Base-by-base conservation (phyloP, 1,140 invertebrate species). In the Centruroides vittatus region DNA sequence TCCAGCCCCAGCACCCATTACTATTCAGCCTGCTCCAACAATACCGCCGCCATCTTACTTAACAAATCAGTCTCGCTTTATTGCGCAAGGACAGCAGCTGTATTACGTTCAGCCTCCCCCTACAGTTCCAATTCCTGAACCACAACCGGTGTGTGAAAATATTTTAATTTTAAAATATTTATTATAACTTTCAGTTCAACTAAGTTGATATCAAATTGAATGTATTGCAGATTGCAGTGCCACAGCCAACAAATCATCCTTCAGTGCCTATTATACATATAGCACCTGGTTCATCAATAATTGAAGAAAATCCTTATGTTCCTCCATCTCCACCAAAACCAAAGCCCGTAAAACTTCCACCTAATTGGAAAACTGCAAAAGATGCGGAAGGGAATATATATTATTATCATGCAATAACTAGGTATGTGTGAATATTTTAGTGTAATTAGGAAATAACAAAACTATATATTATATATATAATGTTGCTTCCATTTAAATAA, bases 381-480 rank as follows among this genome's bases (percentile, higher is more conserved):
- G 89, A 93, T 73, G 70, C 78, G 23, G 82, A 88, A 52, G 91
- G 92, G 3, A 77, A 89, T 61, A 80, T 83, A 0, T 98, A 95
- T 72, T 98, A 94, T 75, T 97, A 94, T 73, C 90, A 96, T 73
- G 76, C 85, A 0, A 85, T 85, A 66, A 82, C 86, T 35, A 81
- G 89, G 60, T 74, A 52, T 50, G 23, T 23, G 23, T 23, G 23
- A 23, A 23, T 23, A 23, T 23, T 23, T 23, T 23, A 23, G 23
- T 23, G 1, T 23, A 23, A 23, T 23, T 23, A 23, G 23, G 2
- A 23, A 23, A 23, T 23, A n/a, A n/a, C n/a, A n/a, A n/a, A n/a
- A n/a, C n/a, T n/a, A 1, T 23, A 23, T 23, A 23, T 23, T 23
- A 23, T 23, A 1, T 23, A 23, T 23, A 23, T 23, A 23, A 23